These are phyloP conservation scores for Vanacampus margaritifer DNA, from an alignment of 2,113 vertebrate species.

Conservation along the genomic window DNA sequence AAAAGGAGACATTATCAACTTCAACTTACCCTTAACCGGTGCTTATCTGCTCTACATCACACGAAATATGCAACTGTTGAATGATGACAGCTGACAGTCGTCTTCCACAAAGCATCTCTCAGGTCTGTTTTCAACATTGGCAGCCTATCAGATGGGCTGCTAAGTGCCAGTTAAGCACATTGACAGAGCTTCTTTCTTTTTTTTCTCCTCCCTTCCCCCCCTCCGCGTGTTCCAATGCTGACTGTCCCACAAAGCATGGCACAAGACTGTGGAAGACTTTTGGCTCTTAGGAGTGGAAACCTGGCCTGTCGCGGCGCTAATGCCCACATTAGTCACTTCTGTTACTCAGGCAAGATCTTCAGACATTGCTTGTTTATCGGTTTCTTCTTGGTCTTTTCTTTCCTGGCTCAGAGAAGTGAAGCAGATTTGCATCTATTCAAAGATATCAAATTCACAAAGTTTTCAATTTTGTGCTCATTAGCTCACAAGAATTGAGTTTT, in stretches of 20 bases:
- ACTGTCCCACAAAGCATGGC: constrained; percentile 16
- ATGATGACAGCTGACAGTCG: background rate
- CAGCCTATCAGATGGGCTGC: constrained; percentile 24
- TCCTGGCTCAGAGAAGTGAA: constrained; percentile 4
- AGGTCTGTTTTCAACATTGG: constrained; percentile 13
- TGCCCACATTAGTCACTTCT: constrained; percentile 25
- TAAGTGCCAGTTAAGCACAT: constrained; percentile 17
- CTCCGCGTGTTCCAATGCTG: constrained; percentile 3
- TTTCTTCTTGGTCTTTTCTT: constrained; percentile 20
- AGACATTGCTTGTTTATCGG: constrained; percentile 7
- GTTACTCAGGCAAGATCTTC: constrained; percentile 4
- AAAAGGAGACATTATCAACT: background rate
- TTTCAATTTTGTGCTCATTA: no score
- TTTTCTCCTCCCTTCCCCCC: background rate
- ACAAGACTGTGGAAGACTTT: constrained; percentile 3
- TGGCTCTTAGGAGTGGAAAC: constrained; percentile 26
- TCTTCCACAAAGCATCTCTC: constrained; percentile 20
- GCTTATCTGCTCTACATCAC: background rate
- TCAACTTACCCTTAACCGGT: background rate
- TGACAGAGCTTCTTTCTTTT: background rate
- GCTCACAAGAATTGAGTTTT: no score
- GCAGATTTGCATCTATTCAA: constrained; percentile 5
- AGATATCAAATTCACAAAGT: background rate
- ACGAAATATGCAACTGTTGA: background rate
- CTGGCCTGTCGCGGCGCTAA: constrained; percentile 4